Evolutionary conservation across 2,888 invertebrate species (phyloP).

Genomic region (Limnephilus rhombicus): DNA sequence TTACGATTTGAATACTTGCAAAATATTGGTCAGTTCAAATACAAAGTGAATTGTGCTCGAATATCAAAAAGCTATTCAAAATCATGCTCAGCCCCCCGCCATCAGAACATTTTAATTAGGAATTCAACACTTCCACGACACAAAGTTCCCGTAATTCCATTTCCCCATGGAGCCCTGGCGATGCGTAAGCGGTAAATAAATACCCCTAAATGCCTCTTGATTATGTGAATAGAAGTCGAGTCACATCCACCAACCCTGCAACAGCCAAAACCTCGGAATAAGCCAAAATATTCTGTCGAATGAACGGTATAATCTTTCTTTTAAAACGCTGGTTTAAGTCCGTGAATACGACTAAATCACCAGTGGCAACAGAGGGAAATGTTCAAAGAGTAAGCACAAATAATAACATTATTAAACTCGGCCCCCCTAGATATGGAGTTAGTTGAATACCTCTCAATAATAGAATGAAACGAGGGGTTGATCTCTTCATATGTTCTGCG

Average conservation of each 20-base stretch:
- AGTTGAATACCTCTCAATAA: conserved; percentile 63
- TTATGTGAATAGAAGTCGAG: conserved; percentile 59
- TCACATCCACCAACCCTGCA: conserved; percentile 34
- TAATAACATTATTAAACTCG: conserved; percentile 66
- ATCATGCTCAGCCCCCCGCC: conserved; percentile 17
- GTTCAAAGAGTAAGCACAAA: conserved; percentile 66
- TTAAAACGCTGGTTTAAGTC: conserved; percentile 25
- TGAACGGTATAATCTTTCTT: neutral
- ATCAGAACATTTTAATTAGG: conserved; percentile 48
- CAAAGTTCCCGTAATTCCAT: conserved; percentile 38
- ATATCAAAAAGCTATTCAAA: conserved; percentile 4
- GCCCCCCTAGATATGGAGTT: conserved; percentile 62
- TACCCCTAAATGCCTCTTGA: conserved; percentile 66
- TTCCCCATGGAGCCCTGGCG: conserved; percentile 42
- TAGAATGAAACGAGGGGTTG: conserved; percentile 57
- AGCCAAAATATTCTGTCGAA: neutral
- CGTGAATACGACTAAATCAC: conserved; percentile 52
- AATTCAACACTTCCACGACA: conserved; percentile 61
- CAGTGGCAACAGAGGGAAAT: conserved; percentile 52
- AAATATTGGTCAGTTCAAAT: neutral
- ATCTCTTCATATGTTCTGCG: conserved; percentile 56
- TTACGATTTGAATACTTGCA: neutral
- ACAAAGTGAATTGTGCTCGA: neutral
- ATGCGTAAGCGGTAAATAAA: conserved; percentile 65
- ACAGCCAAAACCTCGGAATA: conserved; percentile 8